A percentile compares a stretch with the other conserved stretches of the same genome.
Conservation (phyloP, 1,140 invertebrate species). For the Arctopsyche grandis region DNA sequence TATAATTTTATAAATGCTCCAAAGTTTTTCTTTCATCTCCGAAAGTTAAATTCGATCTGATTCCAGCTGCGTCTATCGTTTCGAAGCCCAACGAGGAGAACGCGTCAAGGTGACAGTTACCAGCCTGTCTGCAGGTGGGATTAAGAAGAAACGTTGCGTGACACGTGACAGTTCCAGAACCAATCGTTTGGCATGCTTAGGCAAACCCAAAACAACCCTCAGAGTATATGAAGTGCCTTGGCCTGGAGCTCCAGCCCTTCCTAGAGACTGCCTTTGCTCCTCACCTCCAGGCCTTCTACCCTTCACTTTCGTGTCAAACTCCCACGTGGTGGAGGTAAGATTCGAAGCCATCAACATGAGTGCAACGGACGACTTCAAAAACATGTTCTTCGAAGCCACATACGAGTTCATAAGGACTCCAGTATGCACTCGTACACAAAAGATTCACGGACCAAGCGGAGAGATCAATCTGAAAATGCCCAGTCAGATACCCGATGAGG, state of each 20-base stretch:
- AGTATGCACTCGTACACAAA: slow-evolving; percentile 72
- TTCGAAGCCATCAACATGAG: slow-evolving; percentile 85
- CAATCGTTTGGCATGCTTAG: slow-evolving; percentile 76
- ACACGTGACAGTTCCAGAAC: slow-evolving; percentile 70
- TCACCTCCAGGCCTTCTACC: slow-evolving; percentile 63
- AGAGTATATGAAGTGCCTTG: slow-evolving; percentile 79
- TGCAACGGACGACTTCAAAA: slow-evolving; percentile 83
- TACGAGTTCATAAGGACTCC: slow-evolving; percentile 82
- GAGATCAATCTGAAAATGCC: slow-evolving; percentile 74
- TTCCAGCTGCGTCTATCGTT: slow-evolving; percentile 83
- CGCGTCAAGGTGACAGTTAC: slow-evolving; percentile 75
- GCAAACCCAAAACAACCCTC: slow-evolving; percentile 67
- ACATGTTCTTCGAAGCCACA: slow-evolving; percentile 83
- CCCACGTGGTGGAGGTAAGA: slow-evolving; percentile 81
- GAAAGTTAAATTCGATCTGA: not conserved
- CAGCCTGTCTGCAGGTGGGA: slow-evolving; percentile 72
- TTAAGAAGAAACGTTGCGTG: slow-evolving; percentile 72
- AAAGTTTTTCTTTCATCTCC: not conserved
- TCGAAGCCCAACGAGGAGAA: slow-evolving; percentile 83
- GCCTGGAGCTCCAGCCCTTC: slow-evolving; percentile 70
- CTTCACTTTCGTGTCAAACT: slow-evolving; percentile 80
- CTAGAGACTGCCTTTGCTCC: slow-evolving; percentile 72
- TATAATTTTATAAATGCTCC: not conserved
- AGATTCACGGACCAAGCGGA: slow-evolving; percentile 79
- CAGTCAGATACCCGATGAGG: slow-evolving; percentile 71